A percentile compares a stretch with the other conserved stretches of the same genome.
Conservation (phyloP, 2,113 vertebrate genomes). For the Tor tambroides region DNA sequence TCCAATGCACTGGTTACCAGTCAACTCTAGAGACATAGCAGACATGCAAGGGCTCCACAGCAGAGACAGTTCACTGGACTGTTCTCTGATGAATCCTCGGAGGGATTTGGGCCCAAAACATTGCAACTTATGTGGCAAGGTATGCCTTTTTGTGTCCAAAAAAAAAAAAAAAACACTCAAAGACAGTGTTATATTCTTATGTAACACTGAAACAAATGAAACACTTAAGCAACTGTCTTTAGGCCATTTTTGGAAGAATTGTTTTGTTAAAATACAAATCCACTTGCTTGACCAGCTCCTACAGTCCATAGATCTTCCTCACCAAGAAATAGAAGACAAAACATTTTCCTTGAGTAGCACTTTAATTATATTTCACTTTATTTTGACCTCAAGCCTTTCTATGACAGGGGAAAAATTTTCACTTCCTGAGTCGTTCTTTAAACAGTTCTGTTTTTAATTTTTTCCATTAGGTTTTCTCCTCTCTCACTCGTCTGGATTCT, state of each 20-base stretch:
- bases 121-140: conserved; percentile 70
- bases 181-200: background rate
- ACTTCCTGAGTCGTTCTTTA: background rate
- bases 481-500: conserved; percentile 61
- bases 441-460: background rate
- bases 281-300: background rate
- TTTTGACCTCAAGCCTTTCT: background rate
- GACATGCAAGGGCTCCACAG: conserved; percentile 45
- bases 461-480: conserved; percentile 64
- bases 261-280: background rate
- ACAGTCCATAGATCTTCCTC: background rate
- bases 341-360: background rate
- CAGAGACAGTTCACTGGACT: conserved; percentile 43
- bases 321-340: background rate
- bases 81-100: conserved; percentile 47
- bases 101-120: conserved; percentile 39
- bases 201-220: background rate
- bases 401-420: background rate
- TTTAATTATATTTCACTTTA: background rate
- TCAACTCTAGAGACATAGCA: conserved; percentile 36
- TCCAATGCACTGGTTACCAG: conserved; percentile 32
- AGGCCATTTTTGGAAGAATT: background rate
- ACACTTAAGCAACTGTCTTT: background rate
- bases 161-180: too few species aligned
- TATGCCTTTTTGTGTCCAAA: conserved; percentile 37